Conservation (phyloP, 1,140 invertebrate genomes). For the Micrasema longulum region DNA sequence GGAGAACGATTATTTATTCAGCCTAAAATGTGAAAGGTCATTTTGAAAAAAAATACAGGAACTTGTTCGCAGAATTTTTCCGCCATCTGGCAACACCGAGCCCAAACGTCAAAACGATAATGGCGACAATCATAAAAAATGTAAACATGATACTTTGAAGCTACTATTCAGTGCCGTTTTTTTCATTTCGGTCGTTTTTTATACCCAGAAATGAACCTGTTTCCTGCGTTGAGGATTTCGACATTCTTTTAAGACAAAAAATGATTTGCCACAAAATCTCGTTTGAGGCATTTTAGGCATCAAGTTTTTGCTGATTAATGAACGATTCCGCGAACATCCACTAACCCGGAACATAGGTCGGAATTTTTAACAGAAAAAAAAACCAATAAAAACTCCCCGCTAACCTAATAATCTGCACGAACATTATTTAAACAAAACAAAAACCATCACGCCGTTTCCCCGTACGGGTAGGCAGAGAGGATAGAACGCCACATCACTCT, state of each 20-base stretch:
- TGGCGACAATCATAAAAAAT: conserved; percentile 36
- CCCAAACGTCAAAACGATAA: conserved; percentile 26
- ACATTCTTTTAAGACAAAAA: conserved; percentile 50
- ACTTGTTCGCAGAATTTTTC: not conserved
- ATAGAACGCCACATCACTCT: no score
- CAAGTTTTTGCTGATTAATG: conserved; percentile 50
- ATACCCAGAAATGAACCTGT: conserved; percentile 40
- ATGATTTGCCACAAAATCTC: conserved; percentile 42
- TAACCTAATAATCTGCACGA: no score
- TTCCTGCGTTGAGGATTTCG: conserved; percentile 48
- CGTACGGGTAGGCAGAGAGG: no score
- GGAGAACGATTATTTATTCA: no score
- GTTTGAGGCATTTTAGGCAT: conserved; percentile 37
- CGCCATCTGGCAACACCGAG: conserved; percentile 36
- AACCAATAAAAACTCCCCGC: no score
- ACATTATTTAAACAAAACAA: no score
- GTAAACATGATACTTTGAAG: conserved; percentile 48
- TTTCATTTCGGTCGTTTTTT: conserved; percentile 36
- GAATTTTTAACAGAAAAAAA: no score
- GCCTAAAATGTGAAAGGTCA: no score
- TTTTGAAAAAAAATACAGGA: not conserved
- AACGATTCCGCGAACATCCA: conserved; percentile 32
- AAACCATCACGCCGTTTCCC: no score
- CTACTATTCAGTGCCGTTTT: conserved; percentile 36
- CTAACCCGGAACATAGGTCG: conserved; percentile 30